Evolutionary conservation across 53 echinoderm and acorn worm species (phyloP), one percentile per base, ranked within the genome.

Genomic region (Crossaster papposus): DNA sequence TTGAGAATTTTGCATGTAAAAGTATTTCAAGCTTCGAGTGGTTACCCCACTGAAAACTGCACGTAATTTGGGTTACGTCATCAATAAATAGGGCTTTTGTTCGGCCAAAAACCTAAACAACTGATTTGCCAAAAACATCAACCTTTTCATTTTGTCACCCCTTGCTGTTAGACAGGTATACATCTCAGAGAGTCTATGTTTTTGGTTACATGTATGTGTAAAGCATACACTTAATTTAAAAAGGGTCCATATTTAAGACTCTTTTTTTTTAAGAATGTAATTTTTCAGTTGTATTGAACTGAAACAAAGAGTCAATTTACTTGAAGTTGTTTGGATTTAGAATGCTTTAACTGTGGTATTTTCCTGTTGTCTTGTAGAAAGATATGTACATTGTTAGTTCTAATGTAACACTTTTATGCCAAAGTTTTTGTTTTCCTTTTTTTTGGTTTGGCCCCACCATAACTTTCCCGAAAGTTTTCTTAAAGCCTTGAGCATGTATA

Each of bases 401-500:
- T 32, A n/a, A 77, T 55, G 87, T 87, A 75, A 87, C 51, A 83
- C 44, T 38, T 70, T 37, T 68, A 23, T 50, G 83, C 83, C 83
- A 83, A 44, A 44, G 9, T 44, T 30, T 52, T 79, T 23, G 14
- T 71, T 70, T 70, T n/a, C 3, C 13, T 51, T 23, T 54, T 74
- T 73, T 85, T 54, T 22, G 24, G 38, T 74, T 54, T 54, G 36
- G 76, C 87, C 76, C 76, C 9, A 28, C 77, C 62, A 76, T 53
- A 87, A 28, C 55, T 84, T 72, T 84, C 9, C 62, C 64, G 70
- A 65, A 29, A 38, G 12, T 85, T 85, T 78, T 78, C 51, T 51
- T 63, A 83, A 70, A 84, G 84, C 84, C 68, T 20, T 74, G 75
- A 72, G 87, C 87, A 87, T 87, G 87, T 87, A 62, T 87, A 87